A percentile compares a stretch with the other conserved stretches of the same genome.
Evolutionary conservation across 2,113 vertebrate species (phyloP).

Genomic region (Dunckerocampus dactyliophorus): DNA sequence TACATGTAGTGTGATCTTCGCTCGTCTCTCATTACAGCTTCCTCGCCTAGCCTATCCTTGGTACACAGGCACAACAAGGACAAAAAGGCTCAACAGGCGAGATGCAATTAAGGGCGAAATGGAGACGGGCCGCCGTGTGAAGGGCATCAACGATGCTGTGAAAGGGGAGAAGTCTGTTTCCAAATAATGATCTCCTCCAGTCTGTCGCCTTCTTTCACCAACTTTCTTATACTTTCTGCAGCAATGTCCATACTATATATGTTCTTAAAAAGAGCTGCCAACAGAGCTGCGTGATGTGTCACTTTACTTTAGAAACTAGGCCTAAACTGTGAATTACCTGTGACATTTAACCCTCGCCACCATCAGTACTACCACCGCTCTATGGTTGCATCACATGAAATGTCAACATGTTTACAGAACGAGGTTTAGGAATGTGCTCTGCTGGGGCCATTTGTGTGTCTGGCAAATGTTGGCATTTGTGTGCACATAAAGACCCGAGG

Average conservation of each 20-base stretch:
- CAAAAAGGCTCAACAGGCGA: constrained; percentile 47
- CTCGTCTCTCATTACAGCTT: no score
- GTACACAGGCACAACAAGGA: neutral
- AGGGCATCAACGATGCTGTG: constrained; percentile 59
- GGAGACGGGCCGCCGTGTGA: constrained; percentile 41
- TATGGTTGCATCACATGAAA: constrained; percentile 46
- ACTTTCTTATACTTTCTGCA: neutral
- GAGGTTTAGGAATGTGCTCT: constrained; percentile 4
- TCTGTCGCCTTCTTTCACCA: constrained; percentile 8
- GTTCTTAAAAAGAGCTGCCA: constrained; percentile 10
- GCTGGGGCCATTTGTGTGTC: neutral
- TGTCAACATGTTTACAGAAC: constrained; percentile 28
- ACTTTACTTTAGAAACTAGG: constrained; percentile 38
- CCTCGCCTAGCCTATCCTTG: no score
- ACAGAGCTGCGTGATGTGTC: constrained; percentile 35
- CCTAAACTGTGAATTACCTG: constrained; percentile 13
- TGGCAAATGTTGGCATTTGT: neutral
- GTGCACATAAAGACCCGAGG: neutral
- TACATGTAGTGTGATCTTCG: no score
- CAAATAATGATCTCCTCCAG: constrained; percentile 48
- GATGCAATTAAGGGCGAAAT: constrained; percentile 54
- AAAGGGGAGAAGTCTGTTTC: constrained; percentile 29
- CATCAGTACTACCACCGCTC: constrained; percentile 4
- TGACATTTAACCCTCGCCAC: constrained; percentile 21
- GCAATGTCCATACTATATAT: neutral